Percentiles rank a stretch among this genome's conserved stretches.
Evolutionary conservation across 2,797 vertebrate species (phyloP).

Genomic region (Oryzias dopingdopingensis): DNA sequence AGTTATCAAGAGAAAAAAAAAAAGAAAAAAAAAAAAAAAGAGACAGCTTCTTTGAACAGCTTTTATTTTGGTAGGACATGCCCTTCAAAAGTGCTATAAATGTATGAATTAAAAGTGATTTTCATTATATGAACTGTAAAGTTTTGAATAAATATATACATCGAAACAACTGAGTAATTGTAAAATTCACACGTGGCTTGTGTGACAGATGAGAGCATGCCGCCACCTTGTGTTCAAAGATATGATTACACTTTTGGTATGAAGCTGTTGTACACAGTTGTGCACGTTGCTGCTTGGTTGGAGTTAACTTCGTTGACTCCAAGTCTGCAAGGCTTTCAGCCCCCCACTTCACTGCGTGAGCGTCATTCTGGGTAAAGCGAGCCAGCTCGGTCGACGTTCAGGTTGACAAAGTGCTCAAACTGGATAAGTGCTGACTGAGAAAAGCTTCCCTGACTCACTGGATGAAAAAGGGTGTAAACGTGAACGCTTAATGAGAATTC

Average conservation of each 20-base stretch:
- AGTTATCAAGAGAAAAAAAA: background rate
- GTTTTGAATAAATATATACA: conserved; percentile 47
- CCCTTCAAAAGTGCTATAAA: conserved; percentile 18
- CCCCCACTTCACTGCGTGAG: background rate
- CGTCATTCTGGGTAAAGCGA: background rate
- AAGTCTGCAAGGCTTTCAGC: too few relatives aligned
- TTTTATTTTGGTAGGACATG: conserved; percentile 47
- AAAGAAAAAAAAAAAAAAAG: background rate
- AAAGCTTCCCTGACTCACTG: conserved; percentile 24
- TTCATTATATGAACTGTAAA: conserved; percentile 13
- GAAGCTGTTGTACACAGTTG: conserved; percentile 14
- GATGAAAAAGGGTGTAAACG: conserved; percentile 35
- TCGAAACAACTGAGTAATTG: conserved; percentile 15
- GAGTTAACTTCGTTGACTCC: too few relatives aligned
- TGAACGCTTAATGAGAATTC: background rate
- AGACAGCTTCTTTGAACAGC: conserved; percentile 16
- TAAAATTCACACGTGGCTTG: conserved; percentile 6
- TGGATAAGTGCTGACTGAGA: conserved; percentile 6
- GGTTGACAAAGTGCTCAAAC: background rate
- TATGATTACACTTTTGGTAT: conserved; percentile 47
- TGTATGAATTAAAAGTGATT: conserved; percentile 24
- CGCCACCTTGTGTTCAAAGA: conserved; percentile 54
- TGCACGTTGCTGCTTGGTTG: background rate
- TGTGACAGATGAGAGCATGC: background rate
- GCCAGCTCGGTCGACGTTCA: background rate